Evolutionary conservation across 2,113 vertebrate species (phyloP).

Genomic region (Vombatus ursinus): DNA sequence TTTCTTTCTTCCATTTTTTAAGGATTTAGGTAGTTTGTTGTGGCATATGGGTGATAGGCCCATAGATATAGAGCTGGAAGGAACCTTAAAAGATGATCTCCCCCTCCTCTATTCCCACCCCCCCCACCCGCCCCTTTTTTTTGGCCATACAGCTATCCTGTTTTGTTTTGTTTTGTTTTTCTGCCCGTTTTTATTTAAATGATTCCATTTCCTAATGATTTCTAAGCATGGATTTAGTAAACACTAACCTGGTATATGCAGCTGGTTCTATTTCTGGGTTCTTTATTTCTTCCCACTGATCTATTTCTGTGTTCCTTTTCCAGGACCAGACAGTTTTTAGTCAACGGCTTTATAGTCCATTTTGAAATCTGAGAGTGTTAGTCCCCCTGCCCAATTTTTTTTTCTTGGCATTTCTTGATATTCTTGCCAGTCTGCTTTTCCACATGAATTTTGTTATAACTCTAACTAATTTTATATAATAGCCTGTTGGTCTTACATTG

Average conservation of each 20-base stretch:
- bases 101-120: accelerated
- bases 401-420: background rate
- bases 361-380: background rate
- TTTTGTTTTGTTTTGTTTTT: too few relatives aligned
- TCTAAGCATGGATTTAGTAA: background rate
- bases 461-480: background rate
- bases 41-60: too few relatives aligned
- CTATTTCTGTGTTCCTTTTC: background rate
- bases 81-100: background rate
- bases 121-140: background rate
- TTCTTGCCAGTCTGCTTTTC: background rate
- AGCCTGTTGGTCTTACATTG: background rate
- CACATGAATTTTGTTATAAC: background rate
- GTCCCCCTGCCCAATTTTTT: background rate
- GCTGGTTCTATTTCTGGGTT: background rate
- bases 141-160: background rate
- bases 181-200: background rate
- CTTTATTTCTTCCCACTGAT: background rate
- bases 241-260: background rate
- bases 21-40: background rate
- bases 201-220: background rate
- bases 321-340: background rate
- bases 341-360: background rate
- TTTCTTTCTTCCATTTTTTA: background rate
- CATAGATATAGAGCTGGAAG: background rate